Conservation (phyloP, 2,797 vertebrate genomes). For the Lacerta bilineata region DNA sequence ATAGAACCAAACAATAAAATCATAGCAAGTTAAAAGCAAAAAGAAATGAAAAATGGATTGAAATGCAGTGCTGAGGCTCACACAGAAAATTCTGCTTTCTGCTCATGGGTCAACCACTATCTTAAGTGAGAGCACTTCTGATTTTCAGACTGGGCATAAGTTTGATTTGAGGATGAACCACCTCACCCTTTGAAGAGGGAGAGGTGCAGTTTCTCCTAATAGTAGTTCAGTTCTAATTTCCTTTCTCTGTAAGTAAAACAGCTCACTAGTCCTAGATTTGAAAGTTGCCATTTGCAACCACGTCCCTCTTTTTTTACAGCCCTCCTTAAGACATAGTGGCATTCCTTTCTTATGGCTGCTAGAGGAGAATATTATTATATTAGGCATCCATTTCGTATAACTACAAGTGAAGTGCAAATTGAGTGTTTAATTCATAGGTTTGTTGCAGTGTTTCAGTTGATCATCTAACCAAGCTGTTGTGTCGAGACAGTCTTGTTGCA, state of each 20-base stretch:
- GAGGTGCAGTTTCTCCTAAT: neutral
- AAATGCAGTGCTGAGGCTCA: neutral
- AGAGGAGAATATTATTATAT: neutral
- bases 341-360: neutral
- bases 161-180: neutral
- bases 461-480: neutral
- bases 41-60: neutral
- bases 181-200: neutral
- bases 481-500: neutral
- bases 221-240: neutral
- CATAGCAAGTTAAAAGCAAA: no score
- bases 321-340: neutral
- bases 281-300: neutral
- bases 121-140: neutral
- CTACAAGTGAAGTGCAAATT: neutral
- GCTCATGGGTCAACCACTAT: neutral
- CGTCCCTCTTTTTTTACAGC: neutral
- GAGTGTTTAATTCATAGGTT: neutral
- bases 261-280: neutral
- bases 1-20: no score
- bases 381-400: neutral
- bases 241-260: neutral
- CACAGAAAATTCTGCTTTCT: neutral
- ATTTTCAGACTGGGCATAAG: neutral
- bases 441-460: neutral